Evolutionary conservation across 2,113 vertebrate species (phyloP).

Genomic region (Nycticryphes semicollaris): DNA sequence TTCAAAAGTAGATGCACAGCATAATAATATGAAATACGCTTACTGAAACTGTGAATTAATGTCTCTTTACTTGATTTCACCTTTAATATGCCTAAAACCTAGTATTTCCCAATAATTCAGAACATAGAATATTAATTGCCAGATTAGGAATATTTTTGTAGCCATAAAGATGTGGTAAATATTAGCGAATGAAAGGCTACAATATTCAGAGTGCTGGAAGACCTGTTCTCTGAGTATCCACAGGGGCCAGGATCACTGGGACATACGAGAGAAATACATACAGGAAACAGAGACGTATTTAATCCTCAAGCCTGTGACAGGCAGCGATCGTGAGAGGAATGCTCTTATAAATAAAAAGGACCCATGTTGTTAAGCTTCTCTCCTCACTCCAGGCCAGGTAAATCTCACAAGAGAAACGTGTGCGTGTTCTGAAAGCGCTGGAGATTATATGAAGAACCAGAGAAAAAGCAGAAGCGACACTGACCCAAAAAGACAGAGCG

Average conservation of each 20-base stretch:
- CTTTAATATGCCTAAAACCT: not conserved
- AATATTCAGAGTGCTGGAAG: not conserved
- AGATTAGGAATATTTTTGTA: not conserved
- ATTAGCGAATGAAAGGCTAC: not conserved
- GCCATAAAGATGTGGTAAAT: not conserved
- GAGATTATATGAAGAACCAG: conserved; percentile 5
- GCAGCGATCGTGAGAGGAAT: not conserved
- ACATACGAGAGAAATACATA: not conserved
- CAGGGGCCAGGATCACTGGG: not conserved
- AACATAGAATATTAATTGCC: not conserved
- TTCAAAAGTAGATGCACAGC: not conserved
- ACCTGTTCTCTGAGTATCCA: not conserved
- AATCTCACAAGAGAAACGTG: conserved; percentile 4
- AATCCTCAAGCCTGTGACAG: not conserved
- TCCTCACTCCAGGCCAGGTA: conserved; percentile 31
- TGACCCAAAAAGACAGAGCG: not conserved
- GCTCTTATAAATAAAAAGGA: conserved; percentile 40
- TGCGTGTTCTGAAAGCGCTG: not conserved
- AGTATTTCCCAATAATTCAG: not conserved
- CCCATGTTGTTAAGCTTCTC: conserved; percentile 33
- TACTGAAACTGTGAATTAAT: not conserved
- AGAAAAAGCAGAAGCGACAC: not conserved
- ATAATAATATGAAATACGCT: not conserved
- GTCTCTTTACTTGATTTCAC: not conserved
- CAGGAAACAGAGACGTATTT: not conserved